Evolutionary conservation across 2,797 vertebrate genomes (phyloP).

Genomic region (Sparus aurata): DNA sequence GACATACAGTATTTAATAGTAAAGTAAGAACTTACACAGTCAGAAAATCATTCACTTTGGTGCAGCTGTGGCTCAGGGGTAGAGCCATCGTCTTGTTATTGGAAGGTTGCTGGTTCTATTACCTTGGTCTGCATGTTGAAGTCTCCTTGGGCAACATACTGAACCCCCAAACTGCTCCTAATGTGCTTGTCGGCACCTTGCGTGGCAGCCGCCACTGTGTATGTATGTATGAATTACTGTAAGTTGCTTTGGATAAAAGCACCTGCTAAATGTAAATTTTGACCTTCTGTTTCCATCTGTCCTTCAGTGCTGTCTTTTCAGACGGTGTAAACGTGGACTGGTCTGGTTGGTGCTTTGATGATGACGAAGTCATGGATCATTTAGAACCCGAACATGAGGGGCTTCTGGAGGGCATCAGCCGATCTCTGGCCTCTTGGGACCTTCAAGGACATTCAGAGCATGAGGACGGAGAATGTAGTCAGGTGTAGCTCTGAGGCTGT

Average conservation of each 20-base stretch:
- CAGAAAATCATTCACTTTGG: background rate
- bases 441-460: conserved; percentile 36
- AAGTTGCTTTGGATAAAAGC: no score
- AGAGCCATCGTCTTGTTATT: no score
- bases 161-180: no score
- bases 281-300: conserved; percentile 30
- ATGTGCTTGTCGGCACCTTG: no score
- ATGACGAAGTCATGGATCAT: conserved; percentile 77
- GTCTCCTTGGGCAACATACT: no score
- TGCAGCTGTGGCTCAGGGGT: no score
- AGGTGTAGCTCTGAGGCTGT: conserved; percentile 75
- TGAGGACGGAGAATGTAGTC: conserved; percentile 77
- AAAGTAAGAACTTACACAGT: background rate
- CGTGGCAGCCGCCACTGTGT: no score
- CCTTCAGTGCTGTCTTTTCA: conserved; percentile 53
- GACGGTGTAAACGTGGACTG: conserved; percentile 83
- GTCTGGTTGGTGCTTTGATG: conserved; percentile 85
- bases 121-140: no score
- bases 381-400: conserved; percentile 55
- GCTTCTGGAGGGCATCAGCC: conserved; percentile 56
- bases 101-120: no score
- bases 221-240: no score
- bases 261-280: background rate
- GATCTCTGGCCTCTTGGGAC: conserved; percentile 37
- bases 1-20: background rate